Conservation (phyloP, 2,888 invertebrate species). For the Alentia gelatinosa region DNA sequence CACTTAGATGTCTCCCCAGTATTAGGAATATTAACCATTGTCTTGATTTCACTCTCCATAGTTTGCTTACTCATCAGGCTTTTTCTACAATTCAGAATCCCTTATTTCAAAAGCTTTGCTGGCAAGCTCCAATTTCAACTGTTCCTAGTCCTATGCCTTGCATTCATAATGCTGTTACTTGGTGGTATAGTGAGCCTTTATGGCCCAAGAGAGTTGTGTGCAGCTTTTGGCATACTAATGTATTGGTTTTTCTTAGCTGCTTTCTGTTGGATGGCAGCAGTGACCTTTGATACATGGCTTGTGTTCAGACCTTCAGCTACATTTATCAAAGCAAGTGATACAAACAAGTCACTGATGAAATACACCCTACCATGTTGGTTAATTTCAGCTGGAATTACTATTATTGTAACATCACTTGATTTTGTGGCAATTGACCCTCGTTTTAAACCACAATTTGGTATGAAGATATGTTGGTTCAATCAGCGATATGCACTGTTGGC, state of each 20-base stretch:
- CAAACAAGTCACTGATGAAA: neutral
- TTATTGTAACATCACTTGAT: neutral
- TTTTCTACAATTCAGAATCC: neutral
- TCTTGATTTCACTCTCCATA: neutral
- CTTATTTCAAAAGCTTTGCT: neutral
- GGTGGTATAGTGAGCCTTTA: neutral
- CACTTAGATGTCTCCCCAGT: neutral
- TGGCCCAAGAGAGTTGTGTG: neutral
- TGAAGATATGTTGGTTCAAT: slow-evolving; percentile 18
- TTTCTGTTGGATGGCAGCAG: neutral
- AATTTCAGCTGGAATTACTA: neutral
- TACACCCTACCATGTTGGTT: neutral
- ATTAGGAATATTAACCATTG: neutral
- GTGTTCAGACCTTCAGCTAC: neutral
- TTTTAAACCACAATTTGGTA: slow-evolving; percentile 8
- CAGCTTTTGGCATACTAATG: neutral
- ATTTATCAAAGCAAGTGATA: neutral
- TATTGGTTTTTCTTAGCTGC: slow-evolving; percentile 26
- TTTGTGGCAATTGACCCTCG: neutral
- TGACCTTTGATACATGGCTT: slow-evolving; percentile 7
- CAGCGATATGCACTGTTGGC: slow-evolving; percentile 9
- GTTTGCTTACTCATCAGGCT: neutral
- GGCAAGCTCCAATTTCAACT: slow-evolving; percentile 22
- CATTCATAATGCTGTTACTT: neutral
- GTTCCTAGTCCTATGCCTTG: neutral